Evolutionary conservation across 1,140 invertebrate species (phyloP).

Genomic region (Drosophila tsacasi): DNA sequence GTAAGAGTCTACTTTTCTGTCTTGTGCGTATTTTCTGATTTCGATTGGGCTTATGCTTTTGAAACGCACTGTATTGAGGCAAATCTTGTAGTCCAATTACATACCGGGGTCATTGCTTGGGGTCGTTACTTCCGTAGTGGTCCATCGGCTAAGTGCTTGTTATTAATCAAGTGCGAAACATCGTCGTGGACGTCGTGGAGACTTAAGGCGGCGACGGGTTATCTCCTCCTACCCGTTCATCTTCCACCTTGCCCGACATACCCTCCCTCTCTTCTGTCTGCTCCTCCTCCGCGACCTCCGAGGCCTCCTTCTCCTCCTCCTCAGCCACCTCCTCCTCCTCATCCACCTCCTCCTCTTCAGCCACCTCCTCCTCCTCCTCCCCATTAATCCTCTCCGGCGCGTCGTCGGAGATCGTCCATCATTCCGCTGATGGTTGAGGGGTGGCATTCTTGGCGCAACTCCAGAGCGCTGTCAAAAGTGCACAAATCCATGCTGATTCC

Average conservation of each 20-base stretch:
- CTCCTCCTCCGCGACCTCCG: background rate
- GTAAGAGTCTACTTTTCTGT: background rate
- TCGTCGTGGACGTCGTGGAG: conserved; percentile 31
- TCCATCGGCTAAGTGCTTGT: conserved; percentile 5
- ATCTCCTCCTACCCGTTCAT: background rate
- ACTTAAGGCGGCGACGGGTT: conserved; percentile 34
- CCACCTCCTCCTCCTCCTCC: background rate
- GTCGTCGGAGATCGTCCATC: conserved; percentile 47
- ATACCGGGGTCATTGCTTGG: conserved; percentile 5
- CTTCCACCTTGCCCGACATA: background rate
- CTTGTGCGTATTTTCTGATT: too few relatives aligned
- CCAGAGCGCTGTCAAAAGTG: conserved; percentile 72
- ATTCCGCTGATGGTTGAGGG: conserved; percentile 19
- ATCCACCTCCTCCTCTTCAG: too few relatives aligned
- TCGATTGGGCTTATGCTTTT: background rate
- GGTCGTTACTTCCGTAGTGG: conserved; percentile 31
- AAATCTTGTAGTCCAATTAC: background rate
- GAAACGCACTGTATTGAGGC: background rate
- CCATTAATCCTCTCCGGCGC: background rate
- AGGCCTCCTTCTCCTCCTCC: background rate
- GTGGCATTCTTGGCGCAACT: conserved; percentile 76
- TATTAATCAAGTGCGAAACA: conserved; percentile 8
- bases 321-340: background rate
- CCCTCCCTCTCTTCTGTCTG: background rate
- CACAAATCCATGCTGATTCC: conserved; percentile 63